A percentile compares a stretch with the other conserved stretches of the same genome.
These are phyloP conservation scores for Neoseiulus cucumeris DNA, from an alignment of 1,140 invertebrate species.

Conservation along the genomic window DNA sequence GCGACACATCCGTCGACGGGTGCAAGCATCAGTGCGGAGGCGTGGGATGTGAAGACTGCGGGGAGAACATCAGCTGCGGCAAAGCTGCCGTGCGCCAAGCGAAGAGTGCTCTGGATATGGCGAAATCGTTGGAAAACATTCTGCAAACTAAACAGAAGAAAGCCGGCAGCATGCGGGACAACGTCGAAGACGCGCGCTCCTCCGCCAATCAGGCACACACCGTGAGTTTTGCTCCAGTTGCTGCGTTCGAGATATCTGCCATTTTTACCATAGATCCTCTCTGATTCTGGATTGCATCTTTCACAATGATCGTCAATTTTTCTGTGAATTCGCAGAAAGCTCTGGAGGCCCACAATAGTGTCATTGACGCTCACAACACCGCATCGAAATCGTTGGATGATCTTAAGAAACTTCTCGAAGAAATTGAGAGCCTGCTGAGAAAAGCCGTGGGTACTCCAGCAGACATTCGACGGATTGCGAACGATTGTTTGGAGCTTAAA, in stretches of 20 bases:
- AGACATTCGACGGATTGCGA: slow-evolving; percentile 40
- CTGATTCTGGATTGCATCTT: too few species aligned
- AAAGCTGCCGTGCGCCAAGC: slow-evolving; percentile 67
- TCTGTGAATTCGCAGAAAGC: slow-evolving; percentile 23
- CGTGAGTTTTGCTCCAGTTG: not conserved
- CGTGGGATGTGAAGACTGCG: slow-evolving; percentile 69
- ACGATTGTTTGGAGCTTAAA: slow-evolving; percentile 19
- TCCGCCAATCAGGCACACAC: not conserved
- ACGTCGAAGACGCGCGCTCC: not conserved
- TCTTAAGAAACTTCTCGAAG: slow-evolving; percentile 38
- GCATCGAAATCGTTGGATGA: slow-evolving; percentile 35
- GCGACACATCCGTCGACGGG: slow-evolving; percentile 42
- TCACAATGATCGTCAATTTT: not conserved
- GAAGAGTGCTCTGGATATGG: slow-evolving; percentile 57
- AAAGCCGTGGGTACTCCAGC: slow-evolving; percentile 52
- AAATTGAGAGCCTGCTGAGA: slow-evolving; percentile 51
- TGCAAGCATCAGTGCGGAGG: slow-evolving; percentile 82
- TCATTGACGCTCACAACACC: slow-evolving; percentile 34
- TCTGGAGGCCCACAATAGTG: slow-evolving; percentile 37
- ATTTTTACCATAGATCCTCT: not conserved
- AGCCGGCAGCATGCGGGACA: slow-evolving; percentile 34
- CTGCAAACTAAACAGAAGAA: slow-evolving; percentile 58
- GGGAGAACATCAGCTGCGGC: slow-evolving; percentile 59
- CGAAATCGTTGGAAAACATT: slow-evolving; percentile 53
- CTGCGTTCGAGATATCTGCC: not conserved